Base-by-base conservation (phyloP, 2,888 invertebrate species). In the Synanthedon myopaeformis region DNA sequence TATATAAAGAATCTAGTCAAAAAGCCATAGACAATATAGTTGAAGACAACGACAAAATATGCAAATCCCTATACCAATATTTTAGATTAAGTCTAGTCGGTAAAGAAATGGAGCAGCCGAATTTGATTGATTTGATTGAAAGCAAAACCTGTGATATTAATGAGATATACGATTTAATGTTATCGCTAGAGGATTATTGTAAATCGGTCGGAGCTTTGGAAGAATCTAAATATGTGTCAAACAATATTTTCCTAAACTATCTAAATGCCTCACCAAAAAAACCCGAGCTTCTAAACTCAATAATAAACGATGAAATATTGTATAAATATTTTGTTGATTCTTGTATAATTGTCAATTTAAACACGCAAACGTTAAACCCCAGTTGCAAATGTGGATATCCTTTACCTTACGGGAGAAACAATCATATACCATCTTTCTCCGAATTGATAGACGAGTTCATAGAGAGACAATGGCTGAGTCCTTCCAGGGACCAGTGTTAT, bases 331-430 rank as follows among this genome's bases (percentile, higher is more conserved):
- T 90, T 60, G 84, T 86, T 3, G 85, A 89, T 55, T 89, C 90
- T 0, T 91, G 92, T 69, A 76, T 90, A 63, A 88, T 88, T 54
- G 79, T 89, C 0, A 90, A 90, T 74, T 65, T 76, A 53, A 80
- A 84, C 51, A 79, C 73, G 35, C 79, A 79, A 64, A 83, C 67
- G 62, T 68, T 70, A n/a, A 81, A 79, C 62, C 65, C 78, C 4
- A 87, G 87, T 50, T 92, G 92, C 64, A 78, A 79, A 54, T 92
- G 92, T 65, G 89, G 89, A 8, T 91, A 88, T 65, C 91, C 91
- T 0, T 69, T 90, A 41, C 90, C 91, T 0, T 87, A 76, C 55
- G 78, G 80, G 0, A 70, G 84, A 64, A 78, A 74, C 49, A 76
- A 76, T 62, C 71, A 75, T 58, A 69, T 70, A 68, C 85, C 79